Conservation (phyloP, 1,140 invertebrate species). For the Artemia franciscana region DNA sequence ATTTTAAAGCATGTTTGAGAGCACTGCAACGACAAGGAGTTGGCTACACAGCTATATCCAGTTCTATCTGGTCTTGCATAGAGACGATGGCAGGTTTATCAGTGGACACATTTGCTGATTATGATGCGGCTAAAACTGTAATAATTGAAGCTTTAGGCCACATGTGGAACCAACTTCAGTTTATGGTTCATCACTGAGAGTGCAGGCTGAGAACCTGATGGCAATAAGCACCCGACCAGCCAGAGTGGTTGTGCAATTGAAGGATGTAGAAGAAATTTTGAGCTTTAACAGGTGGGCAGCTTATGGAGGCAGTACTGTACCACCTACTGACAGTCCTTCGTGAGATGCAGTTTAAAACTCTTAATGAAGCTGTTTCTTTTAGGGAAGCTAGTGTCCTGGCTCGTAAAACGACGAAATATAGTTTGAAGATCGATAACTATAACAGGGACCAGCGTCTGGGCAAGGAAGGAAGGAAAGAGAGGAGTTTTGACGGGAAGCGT, state of each 20-base stretch:
- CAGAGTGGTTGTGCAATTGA: not conserved
- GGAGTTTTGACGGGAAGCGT: not conserved
- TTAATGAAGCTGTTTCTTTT: not conserved
- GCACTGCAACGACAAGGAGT: not conserved
- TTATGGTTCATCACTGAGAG: not conserved
- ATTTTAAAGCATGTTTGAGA: not conserved
- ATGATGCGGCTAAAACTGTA: not conserved
- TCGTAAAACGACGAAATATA: not conserved
- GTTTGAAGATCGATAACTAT: not conserved
- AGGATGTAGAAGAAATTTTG: not conserved
- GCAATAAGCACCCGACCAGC: not conserved
- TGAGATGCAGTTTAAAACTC: not conserved
- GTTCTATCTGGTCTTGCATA: not conserved
- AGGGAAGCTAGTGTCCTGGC: not conserved
- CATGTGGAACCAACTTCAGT: not conserved
- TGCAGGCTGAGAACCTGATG: not conserved
- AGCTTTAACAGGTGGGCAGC: not conserved
- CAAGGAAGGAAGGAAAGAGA: not conserved
- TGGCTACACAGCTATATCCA: not conserved
- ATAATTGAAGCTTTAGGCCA: not conserved
- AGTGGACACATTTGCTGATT: not conserved
- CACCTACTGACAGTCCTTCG: not conserved
- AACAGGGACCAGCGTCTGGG: not conserved
- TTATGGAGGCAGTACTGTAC: not conserved
- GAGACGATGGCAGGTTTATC: not conserved